Evolutionary conservation across 2,888 invertebrate genomes (phyloP), one percentile per base, ranked within the genome.

Genomic region (Arctia plantaginis): DNA sequence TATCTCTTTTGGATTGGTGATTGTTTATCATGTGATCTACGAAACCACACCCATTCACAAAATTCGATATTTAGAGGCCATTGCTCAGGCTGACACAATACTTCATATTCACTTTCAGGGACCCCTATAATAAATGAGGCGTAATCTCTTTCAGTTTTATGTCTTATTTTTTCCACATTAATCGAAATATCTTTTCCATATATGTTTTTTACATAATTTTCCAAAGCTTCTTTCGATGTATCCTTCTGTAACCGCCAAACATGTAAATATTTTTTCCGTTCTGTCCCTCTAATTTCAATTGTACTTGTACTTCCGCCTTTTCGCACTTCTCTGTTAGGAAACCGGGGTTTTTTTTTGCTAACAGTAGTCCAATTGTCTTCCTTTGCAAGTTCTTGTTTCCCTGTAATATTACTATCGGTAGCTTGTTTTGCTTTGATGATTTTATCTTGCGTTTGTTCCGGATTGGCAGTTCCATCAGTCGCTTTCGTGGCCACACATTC

Each of bases 31-130:
- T 35, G 55, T 51, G 66, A 27, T 55, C 66, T 66, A 18, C 66
- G 66, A 72, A 66, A 72, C 72, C 66, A 72, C 4, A 72, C 20
- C 72, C 72, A 72, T 66, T 72, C 66, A 27, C 51, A 47, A 15
- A 55, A 72, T 13, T 55, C 66, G n/a, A 72, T 72, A 59, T 72
- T 72, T 20, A 72, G n/a, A 7, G 47, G 23, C 66, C 66, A 66
- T 20, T 66, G 66, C 13, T 72, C 55, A 2, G 66, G n/a, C 39
- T 20, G 41, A 35, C 55, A 55, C n/a, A 72, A 55, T 27, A 20
- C 18, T 1, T 20, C 41, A 30, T 72, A 70, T 20, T 30, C 41
- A 44, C 64, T 70, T 70, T 70, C 70, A 30, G 70, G 70, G 18
- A 70, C 64, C 13, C 70, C 27, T 70, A 70, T 44, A 68, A 67